Base-by-base conservation (phyloP, 2,888 invertebrate genomes). In the Erannis defoliaria region DNA sequence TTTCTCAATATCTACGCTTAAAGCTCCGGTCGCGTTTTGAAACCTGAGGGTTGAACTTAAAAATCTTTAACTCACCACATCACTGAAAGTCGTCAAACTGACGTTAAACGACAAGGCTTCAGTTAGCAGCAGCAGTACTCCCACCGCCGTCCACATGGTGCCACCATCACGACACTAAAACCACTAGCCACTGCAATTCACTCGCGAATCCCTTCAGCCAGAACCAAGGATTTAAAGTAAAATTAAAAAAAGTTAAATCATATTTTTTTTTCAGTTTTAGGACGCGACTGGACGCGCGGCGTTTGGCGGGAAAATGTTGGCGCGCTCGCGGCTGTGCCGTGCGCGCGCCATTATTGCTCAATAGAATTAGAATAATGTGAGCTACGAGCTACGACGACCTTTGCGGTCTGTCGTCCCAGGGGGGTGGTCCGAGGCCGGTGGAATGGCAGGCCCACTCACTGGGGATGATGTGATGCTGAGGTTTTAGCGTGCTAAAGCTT, bases 221-320 rank as follows among this genome's bases (percentile, higher is more conserved):
- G n/a, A 21, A 14, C 23, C 51, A 57, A 57, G 37, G 37, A 58
- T 6, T 26, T 14, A 1, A 61, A 67, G 62, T 62, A 57, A 56
- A 64, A 65, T n/a, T n/a, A 49, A 40, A 51, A 51, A 51, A 51
- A 9, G 51, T 61, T 49, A 51, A 62, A 46, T 55, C 61, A 57
- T 68, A n/a, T 70, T 68, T 65, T 70, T 70, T 71, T 70, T 66
- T 72, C 71, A 73, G 73, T 75, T 77, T 74, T 73, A 55, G 68
- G 71, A 81, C 78, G 85, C 84, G 85, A 76, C 80, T 81, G 73
- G 73, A 72, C 84, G 79, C 84, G 77, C 82, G 78, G 76, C 77
- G 88, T 81, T 82, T 86, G 88, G 89, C 90, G 89, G 88, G 88
- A 90, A 89, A 89, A 88, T 89, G 90, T 78, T 68, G 64, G 83